Evolutionary conservation across 2,113 vertebrate species (phyloP), one percentile per base, ranked within the genome.

Genomic region (Lota lota): DNA sequence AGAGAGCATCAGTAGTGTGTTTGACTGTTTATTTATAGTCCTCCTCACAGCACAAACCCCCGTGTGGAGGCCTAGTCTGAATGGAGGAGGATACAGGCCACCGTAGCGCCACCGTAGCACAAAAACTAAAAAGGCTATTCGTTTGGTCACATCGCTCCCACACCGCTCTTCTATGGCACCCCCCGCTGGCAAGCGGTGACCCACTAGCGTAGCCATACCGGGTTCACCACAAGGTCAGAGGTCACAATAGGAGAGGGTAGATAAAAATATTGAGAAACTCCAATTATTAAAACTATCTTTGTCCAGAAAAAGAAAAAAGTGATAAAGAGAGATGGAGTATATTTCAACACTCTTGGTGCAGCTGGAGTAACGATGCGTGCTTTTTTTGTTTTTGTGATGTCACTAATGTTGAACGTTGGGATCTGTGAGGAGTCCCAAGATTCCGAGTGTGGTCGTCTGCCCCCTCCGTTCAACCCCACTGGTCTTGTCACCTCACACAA

Each of bases 51-150:
- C 73, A 33, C 70, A 19, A 76, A 68, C 76, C 77, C 84, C 80
- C 81, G 76, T 86, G 89, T 85, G 87, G 85, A 88, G 86, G 76
- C 60, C 22, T 79, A 94, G 91, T 94, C 95, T 93, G 94, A 94
- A 94, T 81, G 92, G 94, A 90, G 90, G 94, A 94, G 94, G 94
- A 92, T 94, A 93, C 76, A 94, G 91, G 88, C 92, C 94, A 74
- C 92, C 93, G 88, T 92, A 93, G 91, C 89, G 92, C 92, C 91
- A 91, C 85, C 90, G 92, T 87, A 91, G 90, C 90, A 92, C 91
- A 76, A 88, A 88, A 89, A 91, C 86, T 81, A 88, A 85, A 78
- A 79, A 85, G 77, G 85, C 82, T 79, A 78, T 75, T 74, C 22
- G 83, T 83, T 85, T 80, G 60, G 72, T 75, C 74, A 72, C 72